Evolutionary conservation across 2,888 invertebrate species (phyloP), one percentile per base, ranked within the genome.

Genomic region (Blera fallax): DNA sequence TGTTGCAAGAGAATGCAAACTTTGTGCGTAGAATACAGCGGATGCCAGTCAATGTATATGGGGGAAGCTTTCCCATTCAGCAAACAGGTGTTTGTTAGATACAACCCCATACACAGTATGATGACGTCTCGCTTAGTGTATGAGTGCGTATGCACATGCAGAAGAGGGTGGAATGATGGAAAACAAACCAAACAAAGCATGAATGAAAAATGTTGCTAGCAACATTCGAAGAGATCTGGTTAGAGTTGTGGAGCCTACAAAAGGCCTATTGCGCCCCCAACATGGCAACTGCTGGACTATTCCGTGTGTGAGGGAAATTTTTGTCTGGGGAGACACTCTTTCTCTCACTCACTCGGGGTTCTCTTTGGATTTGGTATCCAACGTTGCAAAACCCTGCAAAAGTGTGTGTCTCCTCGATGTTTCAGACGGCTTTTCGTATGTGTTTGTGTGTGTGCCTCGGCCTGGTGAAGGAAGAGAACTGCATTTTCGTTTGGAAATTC

Each of bases 11-110:
- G 85, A 85, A 67, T 72, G 70, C 70, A 62, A 67, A 77, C 52
- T 65, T 70, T 37, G 45, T 81, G 81, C 81, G 81, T 81, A 50
- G 64, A 54, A n/a, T n/a, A 16, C 21, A 54, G n/a, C n/a, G n/a
- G n/a, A n/a, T n/a, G n/a, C n/a, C n/a, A n/a, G 27, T 56, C 21
- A 54, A 50, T 50, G 18, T 21, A n/a, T 54, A 32, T 24, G 43
- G 73, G 73, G 37, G 76, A 85, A 81, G 85, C 85, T 85, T 85
- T 72, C 21, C 50, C 65, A 81, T 76, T 85, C 76, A 85, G 80
- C 88, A 87, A 88, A 88, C 88, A 88, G 88, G 88, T 88, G 88
- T 88, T 87, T 78, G 87, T 85, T 85, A 85, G 85, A 76, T 40
- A 70, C 76, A 81, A 76, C 70, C 70, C 85, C 79, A 52, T 60